Base-by-base conservation (phyloP, 2,797 vertebrate species). In the Sciurus carolinensis region DNA sequence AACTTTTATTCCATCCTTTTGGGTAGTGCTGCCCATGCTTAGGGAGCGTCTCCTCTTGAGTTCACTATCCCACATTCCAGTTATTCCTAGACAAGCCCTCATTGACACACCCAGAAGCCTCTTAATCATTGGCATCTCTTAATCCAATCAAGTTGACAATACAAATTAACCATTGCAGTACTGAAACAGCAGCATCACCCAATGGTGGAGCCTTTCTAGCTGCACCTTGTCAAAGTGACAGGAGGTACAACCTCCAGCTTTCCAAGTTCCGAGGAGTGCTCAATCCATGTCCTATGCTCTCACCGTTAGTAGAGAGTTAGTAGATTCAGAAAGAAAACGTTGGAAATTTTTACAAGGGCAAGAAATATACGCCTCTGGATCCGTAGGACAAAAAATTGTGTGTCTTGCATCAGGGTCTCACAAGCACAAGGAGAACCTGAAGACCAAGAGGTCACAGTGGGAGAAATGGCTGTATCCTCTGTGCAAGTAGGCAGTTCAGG, bases 261-360 rank as follows among this genome's bases (percentile, higher is more conserved):
- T 99, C 99, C 14, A 99, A 99, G 98, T 99, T 99, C 96, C 99
- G 99, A 0, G 99, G 99, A 91, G 99, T 99, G 84, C 99, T 99
- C 99, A 99, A 94, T 99, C 99, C 96, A 99, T 99, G 13, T 99
- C 99, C 98, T 98, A 99, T 97, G 99, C 99, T 50, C 96, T 99
- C 84, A 99, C 99, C 15, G 99, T 99, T 44, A 99, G 99, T 98
- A 39, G 39, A 39, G 39, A 39, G 39, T 39, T 39, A 39, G 99
- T 99, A 99, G 98, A 99, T 99, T 36, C 99, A 99, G 98, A 99
- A 99, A 94, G 99, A 99, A 98, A 99, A 99, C 93, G 96, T 99
- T 97, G 99, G 99, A 98, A 99, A 99, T 94, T 99, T 99, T 18
- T 24, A 57, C 33, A 80, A 80, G 52, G n/a, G 18, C 52, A 80